Evolutionary conservation across 2,113 vertebrate species (phyloP), one percentile per base, ranked within the genome.

Genomic region (Gallinago undulata): DNA sequence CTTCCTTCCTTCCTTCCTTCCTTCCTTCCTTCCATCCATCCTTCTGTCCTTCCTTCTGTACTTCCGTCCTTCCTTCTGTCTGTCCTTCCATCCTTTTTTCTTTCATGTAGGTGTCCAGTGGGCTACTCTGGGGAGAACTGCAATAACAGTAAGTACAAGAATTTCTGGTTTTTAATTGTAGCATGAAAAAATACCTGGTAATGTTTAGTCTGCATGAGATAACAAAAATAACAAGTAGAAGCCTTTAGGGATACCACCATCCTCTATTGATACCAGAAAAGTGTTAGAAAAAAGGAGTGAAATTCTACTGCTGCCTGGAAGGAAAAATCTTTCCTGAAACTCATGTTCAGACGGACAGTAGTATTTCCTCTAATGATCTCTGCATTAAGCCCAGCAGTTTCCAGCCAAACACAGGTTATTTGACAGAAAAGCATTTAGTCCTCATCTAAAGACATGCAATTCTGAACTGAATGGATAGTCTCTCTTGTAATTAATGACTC

Each of bases 91-190:
- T 39, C 37, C 66, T 91, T 60, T 63, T 60, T 68, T 6, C 19
- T 92, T 14, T 96, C 3, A 76, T 96, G 35, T 72, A 98, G 98
- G 35, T 98, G 98, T 95, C 0, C 33, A 1, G 96, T 98, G 67
- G 98, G 98, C 63, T 98, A 70, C 56, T 93, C 91, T 5, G 98
- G 98, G 74, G 41, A 72, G 2, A 1, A 81, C 0, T 98, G 98
- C 48, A 1, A 2, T 3, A 88, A 98, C 63, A 4, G 98, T 98
- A 89, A 98, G 98, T 98, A 97, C 11, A 53, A 50, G 55, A 68
- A 55, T 90, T 91, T 63, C 19, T 76, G 21, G 51, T 91, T 76
- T 85, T 88, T 76, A 85, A 39, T 66, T 93, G 76, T 43, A 23
- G 12, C 39, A 41, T 77, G 50, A 69, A 90, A 80, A 93, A 77